Evolutionary conservation across 2,888 invertebrate genomes (phyloP).

Genomic region (Petrolisthes manimaculis): DNA sequence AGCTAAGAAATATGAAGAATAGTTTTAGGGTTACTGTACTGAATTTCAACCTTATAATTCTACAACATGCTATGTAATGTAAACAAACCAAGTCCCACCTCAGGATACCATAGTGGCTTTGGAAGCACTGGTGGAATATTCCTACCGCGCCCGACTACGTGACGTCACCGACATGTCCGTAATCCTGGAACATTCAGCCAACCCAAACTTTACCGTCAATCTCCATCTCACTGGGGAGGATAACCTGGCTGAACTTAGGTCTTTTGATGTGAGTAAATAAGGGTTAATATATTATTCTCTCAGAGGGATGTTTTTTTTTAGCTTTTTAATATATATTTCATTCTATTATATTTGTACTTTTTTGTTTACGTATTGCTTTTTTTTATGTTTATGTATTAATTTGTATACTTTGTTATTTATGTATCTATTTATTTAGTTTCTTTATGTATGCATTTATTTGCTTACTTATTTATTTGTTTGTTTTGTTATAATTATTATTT

Average conservation of each 20-base stretch:
- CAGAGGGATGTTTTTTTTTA: too few species aligned
- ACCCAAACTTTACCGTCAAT: slow-evolving; percentile 67
- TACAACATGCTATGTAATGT: not conserved
- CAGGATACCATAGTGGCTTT: slow-evolving; percentile 71
- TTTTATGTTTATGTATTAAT: too few species aligned
- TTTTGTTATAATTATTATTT: not conserved
- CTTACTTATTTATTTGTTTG: not conserved
- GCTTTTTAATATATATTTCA: too few species aligned
- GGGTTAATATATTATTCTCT: too few species aligned
- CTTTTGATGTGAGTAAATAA: slow-evolving; percentile 55
- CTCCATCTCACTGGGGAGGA: slow-evolving; percentile 55
- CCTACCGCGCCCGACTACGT: slow-evolving; percentile 68
- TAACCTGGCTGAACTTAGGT: slow-evolving; percentile 53
- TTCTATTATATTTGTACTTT: too few species aligned
- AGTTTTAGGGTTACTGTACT: not conserved
- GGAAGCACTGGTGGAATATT: slow-evolving; percentile 70
- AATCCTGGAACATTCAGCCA: slow-evolving; percentile 69
- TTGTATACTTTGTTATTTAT: too few species aligned
- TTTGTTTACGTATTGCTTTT: too few species aligned
- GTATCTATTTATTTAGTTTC: too few species aligned
- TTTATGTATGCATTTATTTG: too few species aligned
- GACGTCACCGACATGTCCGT: slow-evolving; percentile 68
- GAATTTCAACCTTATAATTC: not conserved
- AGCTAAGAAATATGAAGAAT: too few species aligned
- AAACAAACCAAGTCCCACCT: not conserved